A percentile compares a stretch with the other conserved stretches of the same genome.
phyloP scores from a whole-genome alignment of 2,888 invertebrate species.

The Fissipunctia ypsillon region DNA sequence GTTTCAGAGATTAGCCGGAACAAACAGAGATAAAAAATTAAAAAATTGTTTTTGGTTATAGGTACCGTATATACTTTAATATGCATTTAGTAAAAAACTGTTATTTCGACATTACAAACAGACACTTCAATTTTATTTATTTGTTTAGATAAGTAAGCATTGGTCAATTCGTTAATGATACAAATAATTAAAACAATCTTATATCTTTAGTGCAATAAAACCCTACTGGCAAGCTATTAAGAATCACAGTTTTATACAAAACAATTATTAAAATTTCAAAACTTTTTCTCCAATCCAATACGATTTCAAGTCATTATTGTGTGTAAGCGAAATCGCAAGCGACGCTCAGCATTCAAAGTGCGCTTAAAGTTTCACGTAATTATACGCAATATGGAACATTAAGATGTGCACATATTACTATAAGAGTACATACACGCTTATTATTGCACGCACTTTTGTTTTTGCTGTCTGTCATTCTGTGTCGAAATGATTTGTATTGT shows the following conservation, averaged over 20 bases:
- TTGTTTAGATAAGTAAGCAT: too few species aligned
- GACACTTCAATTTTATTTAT: too few species aligned
- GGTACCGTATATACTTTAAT: too few species aligned
- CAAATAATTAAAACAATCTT: too few species aligned
- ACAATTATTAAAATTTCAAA: slow-evolving; percentile 19
- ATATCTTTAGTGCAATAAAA: too few species aligned
- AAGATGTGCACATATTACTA: slow-evolving; percentile 31
- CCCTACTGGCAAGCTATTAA: background rate
- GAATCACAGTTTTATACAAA: background rate
- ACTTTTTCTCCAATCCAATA: slow-evolving; percentile 26
- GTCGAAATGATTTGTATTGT: slow-evolving; percentile 25
- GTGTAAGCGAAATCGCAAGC: slow-evolving; percentile 24
- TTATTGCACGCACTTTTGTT: slow-evolving; percentile 48
- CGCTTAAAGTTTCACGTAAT: slow-evolving; percentile 47
- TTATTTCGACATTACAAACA: too few species aligned
- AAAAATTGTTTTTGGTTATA: too few species aligned
- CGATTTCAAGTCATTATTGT: slow-evolving; percentile 34
- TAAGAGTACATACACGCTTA: slow-evolving; percentile 12
- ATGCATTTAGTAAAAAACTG: too few species aligned
- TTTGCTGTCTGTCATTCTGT: slow-evolving; percentile 45
- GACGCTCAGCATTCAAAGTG: slow-evolving; percentile 29
- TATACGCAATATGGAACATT: slow-evolving; percentile 49
- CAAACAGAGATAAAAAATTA: too few species aligned
- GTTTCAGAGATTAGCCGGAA: too few species aligned
- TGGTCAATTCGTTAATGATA: too few species aligned